Base-by-base conservation (phyloP, 2,113 vertebrate genomes). In the Bujurquina vittata region DNA sequence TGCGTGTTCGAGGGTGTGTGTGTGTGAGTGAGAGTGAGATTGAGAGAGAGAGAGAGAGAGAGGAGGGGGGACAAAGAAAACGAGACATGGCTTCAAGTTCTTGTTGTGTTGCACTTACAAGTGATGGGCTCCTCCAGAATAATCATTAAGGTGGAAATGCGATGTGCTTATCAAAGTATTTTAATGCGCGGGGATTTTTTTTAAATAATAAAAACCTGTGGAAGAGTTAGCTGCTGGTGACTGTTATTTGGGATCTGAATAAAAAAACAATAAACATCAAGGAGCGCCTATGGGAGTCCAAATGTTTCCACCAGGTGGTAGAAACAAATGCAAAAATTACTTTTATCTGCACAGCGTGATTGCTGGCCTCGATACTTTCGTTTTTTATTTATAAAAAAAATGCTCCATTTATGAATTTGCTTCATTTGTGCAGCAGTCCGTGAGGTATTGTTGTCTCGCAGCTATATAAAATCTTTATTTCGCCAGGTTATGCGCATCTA, bases 401-500 rank as follows among this genome's bases (percentile, higher is more conserved):
- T 62, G 33, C 56, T 85, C 18, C 61, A 91, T 81, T 85, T 63
- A 83, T 81, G 65, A 65, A 56, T 85, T 35, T 6, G 11, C 37
- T 49, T 58, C 18, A 52, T 75, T 79, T 31, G 37, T 10, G 18
- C 46, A 31, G 29, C 73, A 57, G 63, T n/a, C n/a, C 2, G 29
- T 3, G 2, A 67, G 61, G 49, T 23, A 17, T 79, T 78, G n/a
- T 31, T 77, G 79, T 88, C 76, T 82, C 3, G 31, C 69, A 46
- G 88, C 77, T 23, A 81, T 58, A 86, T 88, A 43, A 91, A 92
- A 89, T 86, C 81, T 88, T 89, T 1, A 93, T 89, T 80, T 87
- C 65, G 54, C 84, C 86, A 81, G 55, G 73, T 92, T 82, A 37
- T 57, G 80, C 29, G 4, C 84, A 93, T 92, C 63, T 77, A 75